Percentiles rank a stretch among this genome's conserved stretches.
These are phyloP conservation scores for Gari tellinella DNA, from an alignment of 2,888 invertebrate species.

Conservation along the genomic window DNA sequence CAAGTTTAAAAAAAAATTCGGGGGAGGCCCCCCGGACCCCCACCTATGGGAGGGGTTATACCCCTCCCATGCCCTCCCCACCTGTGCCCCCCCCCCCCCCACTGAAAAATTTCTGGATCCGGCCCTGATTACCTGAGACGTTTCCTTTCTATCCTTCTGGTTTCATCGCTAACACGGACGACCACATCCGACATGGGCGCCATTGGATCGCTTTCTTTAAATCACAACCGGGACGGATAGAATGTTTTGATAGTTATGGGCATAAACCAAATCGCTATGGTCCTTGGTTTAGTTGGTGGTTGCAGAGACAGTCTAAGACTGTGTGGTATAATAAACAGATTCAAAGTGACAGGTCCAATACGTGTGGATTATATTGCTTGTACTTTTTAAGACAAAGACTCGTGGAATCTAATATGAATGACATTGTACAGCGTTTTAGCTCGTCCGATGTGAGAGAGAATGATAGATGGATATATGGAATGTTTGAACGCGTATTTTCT, in stretches of 20 bases:
- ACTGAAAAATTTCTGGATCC: too few relatives aligned
- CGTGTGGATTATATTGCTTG: slow-evolving; percentile 24
- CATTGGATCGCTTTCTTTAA: slow-evolving; percentile 27
- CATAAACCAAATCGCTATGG: neutral
- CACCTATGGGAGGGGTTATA: too few relatives aligned
- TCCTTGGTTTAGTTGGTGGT: slow-evolving; percentile 3
- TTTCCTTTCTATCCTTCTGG: slow-evolving; percentile 27
- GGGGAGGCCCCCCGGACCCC: too few relatives aligned
- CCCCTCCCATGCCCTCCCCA: too few relatives aligned
- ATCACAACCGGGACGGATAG: neutral
- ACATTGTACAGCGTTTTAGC: slow-evolving; percentile 2
- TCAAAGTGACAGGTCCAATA: slow-evolving; percentile 14
- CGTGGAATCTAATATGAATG: neutral
- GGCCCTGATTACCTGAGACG: too few relatives aligned
- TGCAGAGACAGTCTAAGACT: neutral
- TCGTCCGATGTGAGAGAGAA: neutral
- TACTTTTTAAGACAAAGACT: slow-evolving; percentile 8
- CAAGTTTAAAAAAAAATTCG: too few relatives aligned
- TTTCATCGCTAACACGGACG: slow-evolving; percentile 29
- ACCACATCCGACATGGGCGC: neutral
- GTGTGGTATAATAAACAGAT: slow-evolving; percentile 6
- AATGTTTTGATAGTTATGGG: slow-evolving; percentile 22
- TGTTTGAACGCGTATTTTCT: slow-evolving; percentile 12
- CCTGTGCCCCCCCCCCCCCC: too few relatives aligned
- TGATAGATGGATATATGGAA: slow-evolving; percentile 9